Percentiles rank a stretch among this genome's conserved stretches.
These are phyloP conservation scores for Plodia interpunctella DNA, from an alignment of 1,140 invertebrate genomes.

Conservation along the genomic window DNA sequence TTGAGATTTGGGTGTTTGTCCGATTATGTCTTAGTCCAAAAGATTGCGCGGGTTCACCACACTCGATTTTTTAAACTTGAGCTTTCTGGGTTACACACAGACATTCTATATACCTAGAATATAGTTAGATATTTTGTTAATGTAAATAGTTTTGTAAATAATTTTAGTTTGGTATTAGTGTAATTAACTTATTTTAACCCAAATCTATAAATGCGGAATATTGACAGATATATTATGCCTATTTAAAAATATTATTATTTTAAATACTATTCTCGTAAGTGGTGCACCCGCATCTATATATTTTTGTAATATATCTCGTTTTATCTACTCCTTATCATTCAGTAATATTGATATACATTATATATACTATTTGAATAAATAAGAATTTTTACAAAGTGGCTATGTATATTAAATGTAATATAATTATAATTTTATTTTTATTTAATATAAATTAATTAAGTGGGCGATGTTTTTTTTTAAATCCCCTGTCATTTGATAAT, in stretches of 20 bases:
- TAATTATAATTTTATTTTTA: constrained; percentile 48
- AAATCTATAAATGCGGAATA: too few relatives aligned
- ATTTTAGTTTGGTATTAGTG: neutral
- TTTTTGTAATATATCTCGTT: constrained; percentile 53
- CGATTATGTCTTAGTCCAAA: constrained; percentile 16
- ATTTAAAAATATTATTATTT: too few relatives aligned
- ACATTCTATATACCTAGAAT: neutral
- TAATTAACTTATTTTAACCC: neutral
- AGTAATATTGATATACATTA: constrained; percentile 45
- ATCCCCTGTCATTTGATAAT: neutral
- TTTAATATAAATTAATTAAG: constrained; percentile 67
- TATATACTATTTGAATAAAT: constrained; percentile 41
- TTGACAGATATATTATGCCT: too few relatives aligned
- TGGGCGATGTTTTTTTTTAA: constrained; percentile 45
- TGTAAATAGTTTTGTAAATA: neutral
- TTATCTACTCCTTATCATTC: constrained; percentile 39
- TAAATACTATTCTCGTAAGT: neutral
- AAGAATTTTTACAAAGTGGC: constrained; percentile 63
- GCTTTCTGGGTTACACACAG: neutral
- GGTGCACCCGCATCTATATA: constrained; percentile 32
- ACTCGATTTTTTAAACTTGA: neutral
- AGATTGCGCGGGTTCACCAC: constrained; percentile 22
- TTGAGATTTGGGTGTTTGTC: constrained; percentile 12
- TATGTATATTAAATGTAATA: constrained; percentile 50
- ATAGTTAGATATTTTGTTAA: neutral